These are phyloP conservation scores for Cephonodes hylas DNA, from an alignment of 2,888 invertebrate genomes.

Conservation along the genomic window DNA sequence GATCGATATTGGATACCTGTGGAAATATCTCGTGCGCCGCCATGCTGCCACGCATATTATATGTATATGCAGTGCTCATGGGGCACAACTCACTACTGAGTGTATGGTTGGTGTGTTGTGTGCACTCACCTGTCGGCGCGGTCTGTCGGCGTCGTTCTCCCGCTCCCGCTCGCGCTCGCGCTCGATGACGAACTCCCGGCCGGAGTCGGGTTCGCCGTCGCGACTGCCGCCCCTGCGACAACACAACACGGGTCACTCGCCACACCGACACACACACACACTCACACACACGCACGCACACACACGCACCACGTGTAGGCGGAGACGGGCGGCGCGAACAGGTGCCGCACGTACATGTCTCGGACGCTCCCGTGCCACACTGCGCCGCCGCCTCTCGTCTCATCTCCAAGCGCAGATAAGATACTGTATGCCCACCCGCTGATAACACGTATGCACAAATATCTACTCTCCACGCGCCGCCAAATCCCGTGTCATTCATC, in stretches of 20 bases:
- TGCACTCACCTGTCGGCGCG: constrained; percentile 59
- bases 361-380: neutral
- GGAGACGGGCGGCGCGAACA: constrained; percentile 49
- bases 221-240: constrained; percentile 64
- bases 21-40: neutral
- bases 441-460: neutral
- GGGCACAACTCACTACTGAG: neutral
- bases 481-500: neutral
- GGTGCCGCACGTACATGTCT: constrained; percentile 38
- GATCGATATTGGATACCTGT: neutral
- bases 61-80: too few relatives aligned
- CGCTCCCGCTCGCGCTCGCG: constrained; percentile 69
- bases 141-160: constrained; percentile 62
- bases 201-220: constrained; percentile 51
- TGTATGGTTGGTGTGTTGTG: neutral
- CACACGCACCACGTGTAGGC: constrained; percentile 47
- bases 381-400: neutral
- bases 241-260: constrained; percentile 2
- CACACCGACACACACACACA: neutral
- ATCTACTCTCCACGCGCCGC: neutral
- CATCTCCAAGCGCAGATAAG: neutral
- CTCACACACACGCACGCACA: neutral
- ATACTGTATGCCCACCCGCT: neutral
- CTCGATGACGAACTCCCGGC: constrained; percentile 72
- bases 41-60: neutral